Conservation (phyloP, 2,888 invertebrate species). For the Drosophila bunnanda region DNA sequence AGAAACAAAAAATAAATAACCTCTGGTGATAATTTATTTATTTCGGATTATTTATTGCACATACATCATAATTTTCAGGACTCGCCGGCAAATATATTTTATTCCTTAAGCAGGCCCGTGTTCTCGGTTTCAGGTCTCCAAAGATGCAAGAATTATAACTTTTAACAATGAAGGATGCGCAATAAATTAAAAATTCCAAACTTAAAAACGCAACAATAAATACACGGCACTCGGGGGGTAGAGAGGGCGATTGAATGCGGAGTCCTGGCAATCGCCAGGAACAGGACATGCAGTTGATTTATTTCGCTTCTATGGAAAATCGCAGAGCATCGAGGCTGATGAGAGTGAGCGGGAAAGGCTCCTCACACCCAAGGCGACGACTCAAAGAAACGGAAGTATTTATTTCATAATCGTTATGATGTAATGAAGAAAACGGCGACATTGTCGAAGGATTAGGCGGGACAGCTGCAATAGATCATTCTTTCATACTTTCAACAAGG, state of each 20-base stretch:
- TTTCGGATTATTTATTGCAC: conserved; percentile 84
- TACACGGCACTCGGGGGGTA: conserved; percentile 43
- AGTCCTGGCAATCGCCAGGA: conserved; percentile 42
- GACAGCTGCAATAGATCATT: conserved; percentile 14
- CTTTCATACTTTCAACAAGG: neutral
- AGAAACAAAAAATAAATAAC: conserved; percentile 18
- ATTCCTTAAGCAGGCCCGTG: conserved; percentile 58
- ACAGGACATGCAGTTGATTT: conserved; percentile 75
- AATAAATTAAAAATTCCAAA: conserved; percentile 80
- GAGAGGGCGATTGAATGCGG: conserved; percentile 28
- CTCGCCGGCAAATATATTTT: conserved; percentile 66
- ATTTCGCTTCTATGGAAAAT: conserved; percentile 66
- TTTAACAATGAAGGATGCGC: conserved; percentile 78
- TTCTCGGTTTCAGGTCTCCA: conserved; percentile 18
- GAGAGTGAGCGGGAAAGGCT: conserved; percentile 14
- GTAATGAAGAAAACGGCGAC: conserved; percentile 62
- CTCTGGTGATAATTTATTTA: conserved; percentile 82
- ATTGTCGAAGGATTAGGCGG: conserved; percentile 26
- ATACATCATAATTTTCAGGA: conserved; percentile 81
- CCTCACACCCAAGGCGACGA: conserved; percentile 6
- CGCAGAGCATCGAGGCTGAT: conserved; percentile 18
- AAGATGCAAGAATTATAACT: conserved; percentile 73
- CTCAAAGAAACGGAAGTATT: conserved; percentile 73
- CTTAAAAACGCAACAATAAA: conserved; percentile 79
- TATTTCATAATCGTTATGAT: conserved; percentile 75